Base-by-base conservation (phyloP, 2,797 vertebrate genomes). In the Tokudaia tokunoshimensis region DNA sequence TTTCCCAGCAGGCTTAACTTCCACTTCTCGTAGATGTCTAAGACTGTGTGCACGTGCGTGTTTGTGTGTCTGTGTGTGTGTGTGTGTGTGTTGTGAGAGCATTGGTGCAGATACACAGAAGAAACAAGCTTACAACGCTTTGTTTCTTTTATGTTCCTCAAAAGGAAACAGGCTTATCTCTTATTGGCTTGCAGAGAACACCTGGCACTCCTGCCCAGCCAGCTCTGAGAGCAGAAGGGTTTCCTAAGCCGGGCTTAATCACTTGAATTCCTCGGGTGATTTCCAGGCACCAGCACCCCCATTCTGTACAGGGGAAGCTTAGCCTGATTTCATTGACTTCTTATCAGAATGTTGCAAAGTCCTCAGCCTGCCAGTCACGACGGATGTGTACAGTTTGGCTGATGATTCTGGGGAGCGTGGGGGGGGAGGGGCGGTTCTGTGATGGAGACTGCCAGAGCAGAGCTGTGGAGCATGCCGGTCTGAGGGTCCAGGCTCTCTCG, bases 141-240 rank as follows among this genome's bases (percentile, higher is more conserved):
- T 57, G 13, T 44, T 89, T 96, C 55, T 87, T 93, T 37, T 63
- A 26, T 57, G 22, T 89, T 26, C 6, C 74, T 57, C 52, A 10
- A 22, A 96, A 80, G 93, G 90, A 82, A 89, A 41, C 52, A 59
- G 75, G 55, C 29, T 92, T 92, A 84, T 78, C 76, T 86, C 82
- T 82, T 52, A 59, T 52, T 50, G 41, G 63, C 57, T 17, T 31
- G 57, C 26, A 80, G 37, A 79, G 92, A 70, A 47, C 65, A 34
- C 50, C 86, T 20, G 44, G 41, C 34, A 0, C 55, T 52, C 47
- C 4, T 78, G 41, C 13, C 82, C 65, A 10, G 57, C 4, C 70
- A 15, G 10, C 91, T 41, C 70, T 20, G 87, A 84, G 17, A 26
- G 17, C 70, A 10, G 61, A 75, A 63, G 41, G 55, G 14, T 85